These are phyloP conservation scores for Calosoma granatense DNA, from an alignment of 1,140 invertebrate species.

Conservation along the genomic window DNA sequence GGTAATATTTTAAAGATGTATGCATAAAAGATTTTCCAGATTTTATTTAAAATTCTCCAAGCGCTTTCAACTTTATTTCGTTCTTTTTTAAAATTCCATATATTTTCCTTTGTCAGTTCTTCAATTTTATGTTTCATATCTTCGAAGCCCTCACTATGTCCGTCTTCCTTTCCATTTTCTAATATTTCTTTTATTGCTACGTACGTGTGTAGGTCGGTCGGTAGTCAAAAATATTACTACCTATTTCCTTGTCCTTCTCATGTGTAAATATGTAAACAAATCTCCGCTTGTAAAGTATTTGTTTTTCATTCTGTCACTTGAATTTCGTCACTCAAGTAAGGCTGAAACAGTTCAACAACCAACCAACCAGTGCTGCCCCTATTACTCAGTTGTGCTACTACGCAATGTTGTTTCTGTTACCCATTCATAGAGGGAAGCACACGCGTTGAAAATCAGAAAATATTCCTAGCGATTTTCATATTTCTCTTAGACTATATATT, in stretches of 20 bases:
- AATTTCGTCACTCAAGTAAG: not conserved
- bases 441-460: too few species aligned
- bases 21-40: conserved; percentile 4
- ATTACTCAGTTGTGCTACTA: too few species aligned
- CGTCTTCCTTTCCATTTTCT: conserved; percentile 1
- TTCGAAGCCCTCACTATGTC: not conserved
- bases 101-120: conserved; percentile 9
- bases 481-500: too few species aligned
- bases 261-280: conserved; percentile 9
- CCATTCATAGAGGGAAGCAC: too few species aligned
- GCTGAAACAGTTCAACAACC: too few species aligned
- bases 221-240: conserved; percentile 6
- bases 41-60: conserved; percentile 1
- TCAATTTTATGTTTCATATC: conserved; percentile 9
- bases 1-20: not conserved
- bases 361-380: too few species aligned
- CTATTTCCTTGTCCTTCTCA: not conserved
- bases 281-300: not conserved
- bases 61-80: conserved; percentile 1
- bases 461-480: too few species aligned
- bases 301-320: not conserved
- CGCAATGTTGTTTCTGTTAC: too few species aligned
- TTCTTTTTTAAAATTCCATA: conserved; percentile 9
- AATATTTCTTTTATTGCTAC: conserved; percentile 6
- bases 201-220: not conserved